Evolutionary conservation across 2,113 vertebrate species (phyloP), one percentile per base, ranked within the genome.

Genomic region (Ptilonorhynchus violaceus): DNA sequence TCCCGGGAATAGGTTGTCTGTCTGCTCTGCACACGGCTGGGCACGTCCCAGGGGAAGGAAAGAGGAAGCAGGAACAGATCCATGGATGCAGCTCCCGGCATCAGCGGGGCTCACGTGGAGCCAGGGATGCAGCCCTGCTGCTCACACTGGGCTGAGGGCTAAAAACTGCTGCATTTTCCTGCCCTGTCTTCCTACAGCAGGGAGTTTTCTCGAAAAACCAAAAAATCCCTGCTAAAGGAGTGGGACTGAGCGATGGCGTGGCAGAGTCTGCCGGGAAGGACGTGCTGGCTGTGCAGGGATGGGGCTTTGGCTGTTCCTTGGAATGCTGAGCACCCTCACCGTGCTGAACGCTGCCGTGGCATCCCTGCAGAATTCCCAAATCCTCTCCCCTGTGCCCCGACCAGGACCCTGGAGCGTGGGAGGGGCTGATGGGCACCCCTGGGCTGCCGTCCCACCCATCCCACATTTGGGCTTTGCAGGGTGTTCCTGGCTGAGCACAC

Each of bases 281-380:
- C 5, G 64, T 16, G 33, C 49, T 79, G 80, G 5, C 49, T 47
- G 68, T 1, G 14, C 63, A 15, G 42, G 68, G 28, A 13, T 41
- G 55, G 23, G 87, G 66, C 31, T 90, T 60, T 66, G 77, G 6
- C 42, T n/a, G 27, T 3, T 64, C 37, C 49, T 31, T 1, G 64
- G 8, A 53, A 11, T 56, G 72, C 80, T 37, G 53, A 62, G 13
- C 33, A 24, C 56, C 68, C 73, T 80, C 31, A 24, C 10, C 0
- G 42, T 10, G 56, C 66, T 20, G 42, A 27, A 7, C 0, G 0
- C 4, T 10, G 44, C 79, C 1, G 0, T 3, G 59, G 24, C 33
- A n/a, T 13, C 3, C 2, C 2, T 0, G 0, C 19, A 11, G 17
- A 35, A 33, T 28, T 68, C 79, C 83, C 6, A 82, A 63, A 7